phyloP scores from a whole-genome alignment of 2,113 vertebrate species.

The Stictonetta naevosa region DNA sequence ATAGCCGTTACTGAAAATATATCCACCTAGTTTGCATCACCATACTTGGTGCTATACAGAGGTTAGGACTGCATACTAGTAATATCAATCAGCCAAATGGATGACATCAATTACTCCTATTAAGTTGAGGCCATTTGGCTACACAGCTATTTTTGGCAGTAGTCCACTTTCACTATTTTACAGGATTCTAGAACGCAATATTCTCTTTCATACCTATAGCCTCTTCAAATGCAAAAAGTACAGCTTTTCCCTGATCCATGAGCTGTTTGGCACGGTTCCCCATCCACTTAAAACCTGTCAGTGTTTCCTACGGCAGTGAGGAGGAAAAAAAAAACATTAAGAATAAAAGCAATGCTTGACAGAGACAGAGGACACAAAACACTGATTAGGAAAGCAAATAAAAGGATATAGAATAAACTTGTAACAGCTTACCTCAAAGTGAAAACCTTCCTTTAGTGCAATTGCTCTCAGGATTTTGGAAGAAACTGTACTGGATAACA shows the following conservation, averaged over 20 bases:
- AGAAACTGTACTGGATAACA: conserved; percentile 96
- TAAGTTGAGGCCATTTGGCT: neutral
- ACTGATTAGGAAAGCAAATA: neutral
- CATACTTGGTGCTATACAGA: neutral
- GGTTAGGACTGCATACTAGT: neutral
- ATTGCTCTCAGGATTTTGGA: conserved; percentile 96
- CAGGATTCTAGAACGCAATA: neutral
- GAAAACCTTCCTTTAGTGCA: conserved; percentile 95
- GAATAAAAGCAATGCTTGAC: neutral
- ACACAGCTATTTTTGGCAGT: neutral
- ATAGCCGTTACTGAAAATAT: neutral
- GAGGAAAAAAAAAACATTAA: neutral
- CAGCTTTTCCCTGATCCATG: conserved; percentile 88
- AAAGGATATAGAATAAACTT: neutral
- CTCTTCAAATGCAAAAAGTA: conserved; percentile 98
- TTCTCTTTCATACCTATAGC: conserved; percentile 87
- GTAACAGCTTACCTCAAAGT: conserved; percentile 88
- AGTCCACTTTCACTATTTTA: neutral
- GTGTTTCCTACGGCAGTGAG: conserved; percentile 84
- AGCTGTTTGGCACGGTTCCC: conserved; percentile 93
- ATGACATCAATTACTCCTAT: neutral
- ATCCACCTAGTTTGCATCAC: neutral
- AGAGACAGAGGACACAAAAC: neutral
- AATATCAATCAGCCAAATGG: neutral
- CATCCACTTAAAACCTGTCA: conserved; percentile 99